Evolutionary conservation across 2,888 invertebrate genomes (phyloP), one percentile per base, ranked within the genome.

Genomic region (Phragmatobia fuliginosa): DNA sequence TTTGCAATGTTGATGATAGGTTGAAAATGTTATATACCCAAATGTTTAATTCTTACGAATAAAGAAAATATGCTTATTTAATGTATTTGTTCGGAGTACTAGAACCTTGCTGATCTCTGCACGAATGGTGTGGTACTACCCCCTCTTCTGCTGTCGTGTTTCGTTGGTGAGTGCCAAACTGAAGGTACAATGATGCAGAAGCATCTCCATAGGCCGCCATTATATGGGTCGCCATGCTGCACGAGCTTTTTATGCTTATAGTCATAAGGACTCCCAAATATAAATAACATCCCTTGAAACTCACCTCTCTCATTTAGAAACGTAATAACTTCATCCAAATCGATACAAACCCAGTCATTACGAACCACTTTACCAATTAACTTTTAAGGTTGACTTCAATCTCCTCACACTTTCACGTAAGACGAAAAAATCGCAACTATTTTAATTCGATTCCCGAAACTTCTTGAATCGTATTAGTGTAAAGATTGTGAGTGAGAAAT

Each of bases 401-500:
- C 76, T 77, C 62, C 71, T 81, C 82, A 85, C 84, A 85, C 77
- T 86, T 87, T 81, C 78, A 68, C 76, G 82, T 78, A 80, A 81
- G 80, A 73, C 64, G 64, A 70, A 63, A 75, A 77, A 83, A 76
- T 73, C 73, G 74, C 80, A 76, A 81, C 83, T 74, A 79, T 82
- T 73, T 75, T 75, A 82, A 81, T 82, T 78, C 49, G 69, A 38
- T 78, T 80, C 73, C 70, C 63, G 62, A 72, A 82, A 82, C 62
- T 56, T 59, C 32, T 63, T 72, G 71, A 38, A 83, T 85, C 56
- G 16, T 56, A 64, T 65, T 56, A 86, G 91, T 91, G 91, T 90
- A 90, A 90, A 91, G 85, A 85, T 86, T 85, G 81, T 81, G 80
- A 79, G 80, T 80, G 82, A 76, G 77, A 85, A 88, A 90, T 91